Conservation (phyloP, 35 echinoderm and acorn worm genomes). For the Diadema setosum region DNA sequence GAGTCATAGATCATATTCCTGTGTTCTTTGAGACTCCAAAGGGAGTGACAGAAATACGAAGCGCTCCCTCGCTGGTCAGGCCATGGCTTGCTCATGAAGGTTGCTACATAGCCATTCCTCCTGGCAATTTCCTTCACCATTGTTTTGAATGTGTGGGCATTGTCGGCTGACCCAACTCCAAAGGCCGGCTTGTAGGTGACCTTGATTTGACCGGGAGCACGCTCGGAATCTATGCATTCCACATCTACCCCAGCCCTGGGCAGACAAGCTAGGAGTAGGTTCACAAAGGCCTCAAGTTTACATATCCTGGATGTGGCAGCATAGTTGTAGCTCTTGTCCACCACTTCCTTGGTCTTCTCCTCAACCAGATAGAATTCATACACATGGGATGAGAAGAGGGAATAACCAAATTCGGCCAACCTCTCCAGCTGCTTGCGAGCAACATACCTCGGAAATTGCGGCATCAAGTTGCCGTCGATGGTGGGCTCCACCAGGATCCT, state of each 20-base stretch:
- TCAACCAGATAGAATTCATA: constrained; percentile 43
- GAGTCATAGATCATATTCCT: neutral
- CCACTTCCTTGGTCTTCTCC: neutral
- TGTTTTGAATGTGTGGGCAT: constrained; percentile 23
- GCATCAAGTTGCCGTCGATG: neutral
- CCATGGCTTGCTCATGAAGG: constrained; percentile 45
- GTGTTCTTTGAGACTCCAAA: constrained; percentile 18
- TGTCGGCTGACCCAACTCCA: constrained; percentile 40
- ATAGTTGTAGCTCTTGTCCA: neutral
- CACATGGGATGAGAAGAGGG: constrained; percentile 28
- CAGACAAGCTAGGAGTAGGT: neutral
- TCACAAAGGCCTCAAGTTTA: neutral
- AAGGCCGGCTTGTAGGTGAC: constrained; percentile 42
- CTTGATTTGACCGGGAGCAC: constrained; percentile 3
- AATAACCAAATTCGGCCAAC: neutral
- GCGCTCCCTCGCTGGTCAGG: neutral
- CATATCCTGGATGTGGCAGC: constrained; percentile 2
- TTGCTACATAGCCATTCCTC: constrained; percentile 1
- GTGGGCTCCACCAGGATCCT: constrained; percentile 22
- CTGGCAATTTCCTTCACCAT: constrained; percentile 36
- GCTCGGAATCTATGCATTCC: constrained; percentile 25
- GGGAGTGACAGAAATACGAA: constrained; percentile 10
- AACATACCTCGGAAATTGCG: neutral
- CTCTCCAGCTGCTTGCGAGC: constrained; percentile 13
- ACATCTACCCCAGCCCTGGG: constrained; percentile 55